Evolutionary conservation across 64 coral and sea anemone species (phyloP).

Genomic region (Cladopsammia gracilis): DNA sequence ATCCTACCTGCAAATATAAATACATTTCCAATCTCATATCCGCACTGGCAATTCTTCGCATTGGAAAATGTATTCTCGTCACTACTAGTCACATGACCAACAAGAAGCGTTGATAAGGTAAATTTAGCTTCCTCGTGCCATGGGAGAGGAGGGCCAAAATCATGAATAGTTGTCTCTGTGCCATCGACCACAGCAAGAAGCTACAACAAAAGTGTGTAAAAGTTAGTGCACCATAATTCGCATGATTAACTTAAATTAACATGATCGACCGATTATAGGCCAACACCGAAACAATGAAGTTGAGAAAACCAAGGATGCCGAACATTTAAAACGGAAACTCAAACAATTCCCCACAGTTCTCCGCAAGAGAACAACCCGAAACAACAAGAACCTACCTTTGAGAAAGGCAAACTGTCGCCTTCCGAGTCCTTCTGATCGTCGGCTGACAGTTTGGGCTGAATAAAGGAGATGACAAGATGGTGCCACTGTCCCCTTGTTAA

Average conservation of each 20-base stretch:
- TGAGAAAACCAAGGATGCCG: too few relatives aligned
- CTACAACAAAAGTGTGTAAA: neutral
- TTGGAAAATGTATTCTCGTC: neutral
- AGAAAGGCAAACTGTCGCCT: neutral
- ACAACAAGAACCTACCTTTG: neutral
- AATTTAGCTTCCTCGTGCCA: slow-evolving; percentile 66
- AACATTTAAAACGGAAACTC: too few relatives aligned
- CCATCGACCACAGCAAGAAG: slow-evolving; percentile 58
- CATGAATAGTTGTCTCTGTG: slow-evolving; percentile 37
- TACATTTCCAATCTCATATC: slow-evolving; percentile 63
- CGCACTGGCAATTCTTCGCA: neutral
- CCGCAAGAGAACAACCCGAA: too few relatives aligned
- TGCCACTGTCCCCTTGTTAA: slow-evolving; percentile 63
- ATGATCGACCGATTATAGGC: too few relatives aligned
- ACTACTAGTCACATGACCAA: slow-evolving; percentile 18
- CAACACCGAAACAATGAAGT: neutral
- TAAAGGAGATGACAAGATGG: slow-evolving; percentile 59
- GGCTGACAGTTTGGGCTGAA: slow-evolving; percentile 21
- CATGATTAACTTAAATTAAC: too few relatives aligned
- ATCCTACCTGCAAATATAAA: slow-evolving; percentile 50
- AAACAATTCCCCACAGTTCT: too few relatives aligned
- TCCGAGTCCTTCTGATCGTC: slow-evolving; percentile 1
- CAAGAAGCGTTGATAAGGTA: slow-evolving; percentile 36
- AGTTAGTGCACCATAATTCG: neutral
- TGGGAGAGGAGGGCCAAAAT: slow-evolving; percentile 63